A percentile compares a stretch with the other conserved stretches of the same genome.
phyloP scores from a whole-genome alignment of 2,797 vertebrate genomes.

The Lepus townsendii region DNA sequence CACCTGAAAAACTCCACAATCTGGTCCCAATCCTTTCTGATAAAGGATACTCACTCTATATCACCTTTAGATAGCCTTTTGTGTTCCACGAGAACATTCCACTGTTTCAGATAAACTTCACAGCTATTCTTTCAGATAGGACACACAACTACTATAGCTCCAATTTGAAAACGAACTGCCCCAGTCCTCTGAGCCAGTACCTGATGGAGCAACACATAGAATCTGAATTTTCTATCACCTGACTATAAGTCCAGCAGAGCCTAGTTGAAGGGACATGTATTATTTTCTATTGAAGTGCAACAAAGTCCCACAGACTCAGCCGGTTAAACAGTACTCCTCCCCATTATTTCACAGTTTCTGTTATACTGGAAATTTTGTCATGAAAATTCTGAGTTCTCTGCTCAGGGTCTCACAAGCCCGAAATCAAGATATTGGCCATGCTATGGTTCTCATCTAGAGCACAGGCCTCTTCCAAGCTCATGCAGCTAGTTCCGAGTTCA shows the following conservation, averaged over 20 bases:
- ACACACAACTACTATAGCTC: background rate
- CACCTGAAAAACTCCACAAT: background rate
- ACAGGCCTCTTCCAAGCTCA: background rate
- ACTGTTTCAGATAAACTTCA: constrained; percentile 23
- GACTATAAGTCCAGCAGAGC: background rate
- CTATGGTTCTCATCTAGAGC: background rate
- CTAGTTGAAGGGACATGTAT: background rate
- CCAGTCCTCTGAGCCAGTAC: background rate
- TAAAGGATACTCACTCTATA: background rate
- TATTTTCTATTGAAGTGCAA: background rate
- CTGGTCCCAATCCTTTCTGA: background rate
- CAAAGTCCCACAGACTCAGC: background rate
- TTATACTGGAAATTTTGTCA: background rate
- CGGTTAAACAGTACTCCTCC: background rate
- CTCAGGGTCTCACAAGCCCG: background rate
- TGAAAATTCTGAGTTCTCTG: background rate
- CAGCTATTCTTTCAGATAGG: background rate
- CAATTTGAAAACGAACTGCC: constrained; percentile 17
- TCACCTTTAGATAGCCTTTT: background rate
- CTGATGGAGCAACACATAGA: background rate
- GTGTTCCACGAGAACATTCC: background rate
- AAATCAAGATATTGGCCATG: background rate
- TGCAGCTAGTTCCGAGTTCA: background rate
- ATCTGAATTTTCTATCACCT: background rate
- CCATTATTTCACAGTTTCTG: background rate